Base-by-base conservation (phyloP, 1,140 invertebrate species). In the Globodera rostochiensis region DNA sequence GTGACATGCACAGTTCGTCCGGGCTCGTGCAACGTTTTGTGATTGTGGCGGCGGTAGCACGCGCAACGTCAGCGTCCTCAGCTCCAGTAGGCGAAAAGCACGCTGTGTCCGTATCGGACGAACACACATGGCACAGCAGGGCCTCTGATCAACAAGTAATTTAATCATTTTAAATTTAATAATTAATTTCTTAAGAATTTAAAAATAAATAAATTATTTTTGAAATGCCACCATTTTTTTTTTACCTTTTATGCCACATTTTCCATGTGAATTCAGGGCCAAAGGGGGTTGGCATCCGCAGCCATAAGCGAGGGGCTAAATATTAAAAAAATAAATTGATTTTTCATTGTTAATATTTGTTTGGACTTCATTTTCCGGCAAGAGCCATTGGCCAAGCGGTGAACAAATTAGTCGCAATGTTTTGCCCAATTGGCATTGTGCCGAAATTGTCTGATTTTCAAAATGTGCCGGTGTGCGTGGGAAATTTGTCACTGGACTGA, bases 381-480 rank as follows among this genome's bases (percentile, higher is more conserved):
- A 4, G 19, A 64, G 57, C 57, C 57, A 64, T 19, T 64, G 6
- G 57, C 57, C 57, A 15, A 11, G 13, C 19, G 57, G 57, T 15
- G 57, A 64, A 19, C 57, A 64, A 6, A 64, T 64, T 11, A 64
- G 5, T 64, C 19, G 57, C 15, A 64, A 19, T 19, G 57, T 64
- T 64, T 64, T 64, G 57, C 19, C 57, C 3, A 19, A 21, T 64
- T 64, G 57, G 15, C 57, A 64, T 19, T 64, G 13, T 64, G 19
- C 57, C 57, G 57, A 64, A 64, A 64, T 64, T 64, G 57, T 64
- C 57, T 15, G 57, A 64, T 64, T 64, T 64, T 64, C 57, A 19
- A 64, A 64, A 64, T 64, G 11, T 13, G 19, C 57, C 15, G 57
- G 11, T 21, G 57, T 64, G 15, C 57, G 57, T 4, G 57, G 11